Evolutionary conservation across 2,888 invertebrate species (phyloP).

Genomic region (Neelides folsomi): DNA sequence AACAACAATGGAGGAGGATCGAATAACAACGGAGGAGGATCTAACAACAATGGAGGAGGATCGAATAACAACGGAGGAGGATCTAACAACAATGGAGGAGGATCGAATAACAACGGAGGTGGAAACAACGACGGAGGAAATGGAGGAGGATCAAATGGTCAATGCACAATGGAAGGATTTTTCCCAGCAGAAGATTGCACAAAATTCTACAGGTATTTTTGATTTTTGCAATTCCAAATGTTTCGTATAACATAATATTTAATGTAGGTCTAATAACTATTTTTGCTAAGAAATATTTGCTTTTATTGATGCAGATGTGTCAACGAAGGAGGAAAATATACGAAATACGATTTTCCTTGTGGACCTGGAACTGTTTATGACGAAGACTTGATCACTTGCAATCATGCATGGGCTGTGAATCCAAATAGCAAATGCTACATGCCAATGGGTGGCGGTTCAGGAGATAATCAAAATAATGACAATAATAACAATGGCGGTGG

Average conservation of each 20-base stretch:
- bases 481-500: neutral
- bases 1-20: conserved; percentile 2
- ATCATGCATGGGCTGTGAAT: conserved; percentile 7
- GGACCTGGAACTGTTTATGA: conserved; percentile 13
- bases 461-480: neutral
- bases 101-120: conserved; percentile 2
- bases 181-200: conserved; percentile 20
- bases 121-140: neutral
- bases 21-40: neutral
- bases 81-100: conserved; percentile 3
- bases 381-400: conserved; percentile 10
- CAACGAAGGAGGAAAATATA: conserved; percentile 8
- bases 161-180: conserved; percentile 22
- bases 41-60: neutral
- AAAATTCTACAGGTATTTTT: conserved; percentile 16
- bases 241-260: no score
- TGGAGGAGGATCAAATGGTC: conserved; percentile 1
- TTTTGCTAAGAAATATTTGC: no score
- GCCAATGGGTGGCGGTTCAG: neutral
- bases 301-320: conserved; percentile 21
- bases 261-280: no score
- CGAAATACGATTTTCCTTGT: conserved; percentile 17
- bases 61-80: conserved; percentile 3
- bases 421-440: conserved; percentile 7
- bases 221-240: no score